These are phyloP conservation scores for Trypoxylus dichotomus DNA, from an alignment of 1,140 invertebrate genomes.

Conservation along the genomic window DNA sequence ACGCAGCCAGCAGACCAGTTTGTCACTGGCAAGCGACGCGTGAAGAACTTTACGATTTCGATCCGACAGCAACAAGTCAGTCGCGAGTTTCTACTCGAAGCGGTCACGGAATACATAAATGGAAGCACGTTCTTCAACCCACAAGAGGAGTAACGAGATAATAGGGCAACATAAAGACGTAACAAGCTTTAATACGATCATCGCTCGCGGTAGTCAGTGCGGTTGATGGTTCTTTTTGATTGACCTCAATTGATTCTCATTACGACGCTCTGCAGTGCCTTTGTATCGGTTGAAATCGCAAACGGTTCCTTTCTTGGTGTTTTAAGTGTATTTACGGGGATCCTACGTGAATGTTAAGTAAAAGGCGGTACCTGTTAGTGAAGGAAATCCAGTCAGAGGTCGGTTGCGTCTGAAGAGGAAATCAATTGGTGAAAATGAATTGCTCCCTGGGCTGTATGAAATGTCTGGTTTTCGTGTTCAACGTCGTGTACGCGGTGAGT, in stretches of 20 bases:
- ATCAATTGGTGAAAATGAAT: not conserved
- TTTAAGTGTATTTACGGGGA: not conserved
- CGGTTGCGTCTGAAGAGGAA: not conserved
- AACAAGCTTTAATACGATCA: not conserved
- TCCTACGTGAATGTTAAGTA: not conserved
- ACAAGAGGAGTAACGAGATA: not conserved
- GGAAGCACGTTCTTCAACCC: not conserved
- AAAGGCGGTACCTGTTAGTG: not conserved
- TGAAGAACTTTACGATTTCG: not conserved
- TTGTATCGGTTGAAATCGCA: not conserved
- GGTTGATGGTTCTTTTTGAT: not conserved
- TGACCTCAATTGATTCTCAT: constrained; percentile 8
- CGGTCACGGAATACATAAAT: not conserved
- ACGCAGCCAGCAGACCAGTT: not conserved
- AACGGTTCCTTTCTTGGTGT: not conserved
- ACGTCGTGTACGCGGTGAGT: constrained; percentile 7
- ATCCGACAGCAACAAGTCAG: no score
- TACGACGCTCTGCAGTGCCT: not conserved
- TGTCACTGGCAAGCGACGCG: not conserved
- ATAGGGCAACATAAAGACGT: not conserved
- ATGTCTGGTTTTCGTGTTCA: constrained; percentile 11
- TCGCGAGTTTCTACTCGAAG: not conserved
- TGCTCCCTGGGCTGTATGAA: constrained; percentile 11
- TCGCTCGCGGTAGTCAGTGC: not conserved
- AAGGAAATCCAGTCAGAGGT: not conserved